Conservation (phyloP, 2,797 vertebrate species). For the Thripadectes ignobilis region DNA sequence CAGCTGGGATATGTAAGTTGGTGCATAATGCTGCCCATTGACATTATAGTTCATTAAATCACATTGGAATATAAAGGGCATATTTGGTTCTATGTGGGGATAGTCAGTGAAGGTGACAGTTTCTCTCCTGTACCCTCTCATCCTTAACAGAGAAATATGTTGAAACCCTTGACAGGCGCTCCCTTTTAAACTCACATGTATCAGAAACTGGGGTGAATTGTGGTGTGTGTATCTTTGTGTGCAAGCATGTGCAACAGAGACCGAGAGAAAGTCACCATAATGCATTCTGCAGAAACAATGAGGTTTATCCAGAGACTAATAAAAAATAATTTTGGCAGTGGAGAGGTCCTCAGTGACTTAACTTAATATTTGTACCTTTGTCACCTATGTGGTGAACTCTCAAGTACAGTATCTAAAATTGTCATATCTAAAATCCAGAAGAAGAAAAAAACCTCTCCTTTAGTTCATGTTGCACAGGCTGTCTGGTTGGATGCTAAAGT, state of each 20-base stretch:
- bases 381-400: not conserved
- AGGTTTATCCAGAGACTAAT: not conserved
- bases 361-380: not conserved
- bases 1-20: not conserved
- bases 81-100: not conserved
- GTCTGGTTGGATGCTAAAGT: not conserved
- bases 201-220: not conserved
- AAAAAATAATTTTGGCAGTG: not conserved
- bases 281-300: not conserved
- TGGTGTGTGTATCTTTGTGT: not conserved
- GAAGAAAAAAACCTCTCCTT: not conserved
- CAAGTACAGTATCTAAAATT: not conserved
- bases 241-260: not conserved
- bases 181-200: not conserved
- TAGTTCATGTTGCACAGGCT: not conserved
- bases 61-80: not conserved
- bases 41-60: not conserved
- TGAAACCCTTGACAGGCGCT: not conserved
- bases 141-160: not conserved
- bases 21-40: not conserved
- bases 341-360: not conserved
- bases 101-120: not conserved
- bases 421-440: not conserved
- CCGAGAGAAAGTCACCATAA: not conserved
- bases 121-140: not conserved